Percentiles rank a stretch among this genome's conserved stretches.
These are phyloP conservation scores for Chlorops oryzae DNA, from an alignment of 1,140 invertebrate genomes.

Conservation along the genomic window DNA sequence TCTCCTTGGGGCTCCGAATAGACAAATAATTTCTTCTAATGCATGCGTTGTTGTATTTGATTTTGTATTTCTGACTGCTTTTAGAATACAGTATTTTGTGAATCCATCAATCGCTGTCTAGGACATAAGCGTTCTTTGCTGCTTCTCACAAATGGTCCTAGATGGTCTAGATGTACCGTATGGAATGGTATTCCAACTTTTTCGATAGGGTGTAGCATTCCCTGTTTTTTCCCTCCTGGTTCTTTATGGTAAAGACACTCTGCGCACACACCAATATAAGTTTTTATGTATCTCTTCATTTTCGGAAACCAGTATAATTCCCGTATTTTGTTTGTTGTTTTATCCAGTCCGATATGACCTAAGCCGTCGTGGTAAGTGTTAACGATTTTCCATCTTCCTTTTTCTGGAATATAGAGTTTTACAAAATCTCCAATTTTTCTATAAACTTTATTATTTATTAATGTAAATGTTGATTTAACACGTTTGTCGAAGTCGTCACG, in stretches of 20 bases:
- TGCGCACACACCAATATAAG: not conserved
- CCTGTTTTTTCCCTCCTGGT: constrained; percentile 15
- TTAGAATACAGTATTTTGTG: too few species aligned
- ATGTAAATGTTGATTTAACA: too few species aligned
- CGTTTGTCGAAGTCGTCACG: too few species aligned
- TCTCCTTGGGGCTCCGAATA: too few species aligned
- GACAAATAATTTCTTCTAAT: too few species aligned
- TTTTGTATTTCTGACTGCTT: too few species aligned
- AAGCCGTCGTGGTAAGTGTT: not conserved
- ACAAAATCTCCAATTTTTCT: not conserved
- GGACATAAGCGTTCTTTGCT: too few species aligned
- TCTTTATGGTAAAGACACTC: constrained; percentile 11
- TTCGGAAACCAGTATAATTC: too few species aligned
- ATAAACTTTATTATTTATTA: not conserved
- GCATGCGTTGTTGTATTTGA: too few species aligned
- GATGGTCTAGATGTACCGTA: constrained; percentile 19
- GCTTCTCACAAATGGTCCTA: constrained; percentile 22
- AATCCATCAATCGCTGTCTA: too few species aligned
- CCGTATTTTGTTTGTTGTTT: too few species aligned
- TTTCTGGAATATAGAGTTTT: not conserved
- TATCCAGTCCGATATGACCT: too few species aligned
- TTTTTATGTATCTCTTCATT: not conserved
- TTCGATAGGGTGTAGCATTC: constrained; percentile 20
- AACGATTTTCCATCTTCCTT: constrained; percentile 2
- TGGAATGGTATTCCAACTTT: constrained; percentile 17